phyloP scores from a whole-genome alignment of 2,113 vertebrate genomes.

The Hemiscyllium ocellatum region DNA sequence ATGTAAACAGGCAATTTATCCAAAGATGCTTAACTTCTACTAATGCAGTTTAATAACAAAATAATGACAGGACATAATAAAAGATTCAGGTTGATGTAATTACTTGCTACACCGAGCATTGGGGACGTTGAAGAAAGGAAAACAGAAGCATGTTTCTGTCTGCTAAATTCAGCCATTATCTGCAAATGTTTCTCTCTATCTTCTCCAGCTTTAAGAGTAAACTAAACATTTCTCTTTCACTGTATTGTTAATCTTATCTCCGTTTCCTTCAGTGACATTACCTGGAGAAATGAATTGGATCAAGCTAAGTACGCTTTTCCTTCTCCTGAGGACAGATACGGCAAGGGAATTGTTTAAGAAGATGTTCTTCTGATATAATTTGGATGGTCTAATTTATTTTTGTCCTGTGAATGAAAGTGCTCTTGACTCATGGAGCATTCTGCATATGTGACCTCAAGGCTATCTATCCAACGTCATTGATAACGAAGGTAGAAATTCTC shows the following conservation, averaged over 20 bases:
- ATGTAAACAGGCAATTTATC: neutral
- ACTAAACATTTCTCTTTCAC: neutral
- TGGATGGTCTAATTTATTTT: neutral
- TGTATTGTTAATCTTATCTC: neutral
- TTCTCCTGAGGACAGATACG: neutral
- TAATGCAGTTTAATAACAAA: neutral
- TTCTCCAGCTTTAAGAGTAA: neutral
- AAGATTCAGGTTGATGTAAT: neutral
- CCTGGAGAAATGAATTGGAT: neutral
- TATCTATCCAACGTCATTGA: neutral
- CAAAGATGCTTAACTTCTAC: neutral
- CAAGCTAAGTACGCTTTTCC: neutral
- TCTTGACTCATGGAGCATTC: neutral
- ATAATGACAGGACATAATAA: neutral
- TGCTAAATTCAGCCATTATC: neutral
- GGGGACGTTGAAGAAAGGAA: neutral
- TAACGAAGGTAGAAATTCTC: neutral
- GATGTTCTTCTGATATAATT: neutral
- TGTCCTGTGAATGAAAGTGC: neutral
- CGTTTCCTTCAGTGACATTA: neutral
- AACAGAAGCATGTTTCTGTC: neutral
- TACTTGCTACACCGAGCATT: neutral
- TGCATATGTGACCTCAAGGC: neutral
- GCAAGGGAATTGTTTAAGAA: neutral
- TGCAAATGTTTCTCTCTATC: neutral